phyloP scores from a whole-genome alignment of 2,113 vertebrate genomes.

The Suncus etruscus region DNA sequence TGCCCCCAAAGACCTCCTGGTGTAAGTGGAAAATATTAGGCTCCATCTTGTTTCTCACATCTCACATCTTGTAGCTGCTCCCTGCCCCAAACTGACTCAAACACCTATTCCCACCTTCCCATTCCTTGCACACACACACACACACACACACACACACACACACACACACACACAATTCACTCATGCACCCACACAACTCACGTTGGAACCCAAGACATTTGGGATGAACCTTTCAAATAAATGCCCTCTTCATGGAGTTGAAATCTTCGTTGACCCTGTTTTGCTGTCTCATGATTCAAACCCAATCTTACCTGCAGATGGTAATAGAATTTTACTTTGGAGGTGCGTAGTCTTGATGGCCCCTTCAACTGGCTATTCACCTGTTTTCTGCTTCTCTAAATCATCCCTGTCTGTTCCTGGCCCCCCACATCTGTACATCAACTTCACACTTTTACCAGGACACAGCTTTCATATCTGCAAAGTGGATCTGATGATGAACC shows the following conservation, averaged over 20 bases:
- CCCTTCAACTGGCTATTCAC: not conserved
- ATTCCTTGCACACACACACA: not conserved
- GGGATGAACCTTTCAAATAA: not conserved
- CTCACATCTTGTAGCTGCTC: no score
- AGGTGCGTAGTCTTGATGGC: not conserved
- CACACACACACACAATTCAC: not conserved
- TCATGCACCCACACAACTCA: not conserved
- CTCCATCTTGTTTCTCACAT: no score
- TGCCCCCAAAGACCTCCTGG: no score
- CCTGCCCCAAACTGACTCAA: not conserved
- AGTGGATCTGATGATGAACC: not conserved
- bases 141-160: not conserved
- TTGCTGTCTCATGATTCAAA: not conserved
- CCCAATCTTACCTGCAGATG: not conserved
- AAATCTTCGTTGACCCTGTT: not conserved
- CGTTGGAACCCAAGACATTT: no score
- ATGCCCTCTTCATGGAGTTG: not conserved
- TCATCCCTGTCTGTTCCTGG: not conserved
- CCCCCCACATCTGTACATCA: fast-evolving
- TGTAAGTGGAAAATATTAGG: no score
- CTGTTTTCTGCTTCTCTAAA: not conserved
- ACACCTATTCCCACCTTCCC: not conserved
- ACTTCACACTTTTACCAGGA: not conserved
- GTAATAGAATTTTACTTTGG: not conserved
- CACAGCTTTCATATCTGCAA: not conserved